Percentiles rank a stretch among this genome's conserved stretches.
These are phyloP conservation scores for Gyps fulvus DNA, from an alignment of 2,113 vertebrate species.

Conservation along the genomic window DNA sequence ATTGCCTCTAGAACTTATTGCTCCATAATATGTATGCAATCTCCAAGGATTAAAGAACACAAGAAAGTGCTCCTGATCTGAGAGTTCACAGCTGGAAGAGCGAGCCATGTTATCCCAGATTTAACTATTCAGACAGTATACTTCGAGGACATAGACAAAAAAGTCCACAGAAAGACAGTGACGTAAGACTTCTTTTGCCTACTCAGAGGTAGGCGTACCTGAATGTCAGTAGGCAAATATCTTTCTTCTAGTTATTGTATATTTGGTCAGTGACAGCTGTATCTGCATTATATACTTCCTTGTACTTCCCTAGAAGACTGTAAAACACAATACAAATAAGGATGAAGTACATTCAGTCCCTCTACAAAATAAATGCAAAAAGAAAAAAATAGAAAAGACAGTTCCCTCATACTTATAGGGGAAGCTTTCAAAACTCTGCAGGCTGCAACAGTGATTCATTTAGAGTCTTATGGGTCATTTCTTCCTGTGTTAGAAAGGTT, in stretches of 20 bases:
- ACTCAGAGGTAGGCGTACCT: not conserved
- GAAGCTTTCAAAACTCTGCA: not conserved
- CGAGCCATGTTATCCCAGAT: not conserved
- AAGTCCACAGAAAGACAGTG: not conserved
- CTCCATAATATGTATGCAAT: not conserved
- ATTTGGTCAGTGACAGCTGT: not conserved
- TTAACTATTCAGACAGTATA: not conserved
- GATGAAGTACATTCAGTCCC: not conserved
- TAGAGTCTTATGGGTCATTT: not conserved
- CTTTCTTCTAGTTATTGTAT: not conserved
- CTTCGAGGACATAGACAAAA: not conserved
- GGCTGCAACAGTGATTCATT: not conserved
- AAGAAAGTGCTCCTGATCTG: not conserved
- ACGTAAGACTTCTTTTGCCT: not conserved
- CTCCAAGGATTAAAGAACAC: not conserved
- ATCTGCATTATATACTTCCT: not conserved
- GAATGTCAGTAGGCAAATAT: not conserved
- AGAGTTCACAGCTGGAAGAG: not conserved
- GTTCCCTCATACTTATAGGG: not conserved
- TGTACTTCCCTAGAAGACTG: not conserved
- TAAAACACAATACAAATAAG: not conserved
- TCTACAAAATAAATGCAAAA: not conserved
- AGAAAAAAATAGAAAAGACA: not conserved
- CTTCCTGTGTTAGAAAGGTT: not conserved
- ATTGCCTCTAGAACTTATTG: not conserved